Evolutionary conservation across 2,888 invertebrate species (phyloP), one percentile per base, ranked within the genome.

Genomic region (Zaprionus bogoriensis): DNA sequence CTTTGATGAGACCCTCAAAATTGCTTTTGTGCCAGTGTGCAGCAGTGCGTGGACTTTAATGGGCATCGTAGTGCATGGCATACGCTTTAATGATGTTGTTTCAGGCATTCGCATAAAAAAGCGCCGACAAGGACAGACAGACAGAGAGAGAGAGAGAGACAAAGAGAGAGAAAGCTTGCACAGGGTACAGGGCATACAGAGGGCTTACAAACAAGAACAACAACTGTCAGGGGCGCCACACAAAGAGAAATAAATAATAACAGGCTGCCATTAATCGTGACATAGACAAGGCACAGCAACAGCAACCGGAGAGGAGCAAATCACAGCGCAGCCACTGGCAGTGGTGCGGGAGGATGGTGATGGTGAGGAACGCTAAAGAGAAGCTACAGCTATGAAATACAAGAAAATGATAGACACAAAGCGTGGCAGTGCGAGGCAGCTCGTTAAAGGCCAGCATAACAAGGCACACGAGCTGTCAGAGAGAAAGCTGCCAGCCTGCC

Each of bases 161-260:
- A 81, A 78, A 78, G 70, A 62, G 53, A 55, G 38, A 42, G 25
- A 12, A 20, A 6, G 42, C n/a, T 39, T 20, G 47, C 20, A 39
- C 50, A 53, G 23, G 54, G 59, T 51, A 66, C 59, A 53, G 54
- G 58, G 53, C 38, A 28, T n/a, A 36, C 30, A 38, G 19, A 53
- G 30, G 63, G 42, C 38, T 14, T 44, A 51, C 25, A 25, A 42
- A 14, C 25, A 39, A 27, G 32, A 53, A 44, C 47, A 45, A 73
- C 48, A 75, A 74, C 75, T 80, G 80, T 70, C 79, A 77, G 73
- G 61, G 66, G 42, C 57, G 66, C 53, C 61, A 46, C 55, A 77
- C 67, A 81, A 74, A 78, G 84, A 58, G 47, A 81, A 84, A 84
- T 74, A 84, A 78, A 81, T 84, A 81, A 86, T 73, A 83, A 81